Evolutionary conservation across 2,797 vertebrate species (phyloP).

Genomic region (Geotrypetes seraphini): DNA sequence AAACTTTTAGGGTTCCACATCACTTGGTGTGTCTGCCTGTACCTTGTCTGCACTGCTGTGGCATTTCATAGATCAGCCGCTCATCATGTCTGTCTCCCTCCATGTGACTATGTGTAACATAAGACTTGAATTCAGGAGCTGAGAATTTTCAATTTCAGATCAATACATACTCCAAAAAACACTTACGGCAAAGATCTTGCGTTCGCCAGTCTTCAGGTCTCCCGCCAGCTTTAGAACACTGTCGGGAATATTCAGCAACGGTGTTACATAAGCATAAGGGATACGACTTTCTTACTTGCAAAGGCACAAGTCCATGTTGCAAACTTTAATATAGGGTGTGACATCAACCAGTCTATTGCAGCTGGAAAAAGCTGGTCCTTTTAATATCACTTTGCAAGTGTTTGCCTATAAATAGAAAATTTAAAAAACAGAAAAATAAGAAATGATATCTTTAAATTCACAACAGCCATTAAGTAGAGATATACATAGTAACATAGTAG

Average conservation of each 20-base stretch:
- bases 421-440: no score
- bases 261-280: constrained; percentile 44
- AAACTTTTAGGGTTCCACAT: no score
- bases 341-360: constrained; percentile 40
- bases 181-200: constrained; percentile 49
- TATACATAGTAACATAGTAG: no score
- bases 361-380: constrained; percentile 34
- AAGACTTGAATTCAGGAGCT: no score
- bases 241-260: constrained; percentile 53
- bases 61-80: no score
- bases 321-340: constrained; percentile 25
- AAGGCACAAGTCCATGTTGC: constrained; percentile 44
- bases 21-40: no score
- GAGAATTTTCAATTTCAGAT: background rate
- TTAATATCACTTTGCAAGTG: constrained; percentile 37
- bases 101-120: no score
- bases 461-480: no score
- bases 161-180: background rate
- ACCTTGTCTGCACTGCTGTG: no score
- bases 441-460: no score
- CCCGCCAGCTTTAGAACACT: constrained; percentile 55
- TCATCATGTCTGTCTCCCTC: no score
- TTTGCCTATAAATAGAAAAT: constrained; percentile 33
- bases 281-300: constrained; percentile 14
- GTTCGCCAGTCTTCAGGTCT: constrained; percentile 48